These are phyloP conservation scores for Amphilophus citrinellus DNA, from an alignment of 2,113 vertebrate species.

Conservation along the genomic window DNA sequence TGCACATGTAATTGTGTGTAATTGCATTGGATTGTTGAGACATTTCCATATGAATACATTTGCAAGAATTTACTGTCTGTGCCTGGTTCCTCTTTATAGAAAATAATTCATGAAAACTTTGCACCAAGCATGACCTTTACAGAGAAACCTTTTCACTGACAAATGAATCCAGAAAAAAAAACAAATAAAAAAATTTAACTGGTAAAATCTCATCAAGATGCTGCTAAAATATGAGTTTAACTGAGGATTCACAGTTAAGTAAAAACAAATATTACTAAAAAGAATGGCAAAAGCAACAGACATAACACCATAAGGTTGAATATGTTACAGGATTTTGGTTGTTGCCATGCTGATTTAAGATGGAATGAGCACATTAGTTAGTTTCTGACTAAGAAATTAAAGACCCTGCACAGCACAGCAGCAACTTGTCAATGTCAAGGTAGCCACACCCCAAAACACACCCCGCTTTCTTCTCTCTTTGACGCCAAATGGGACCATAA, in stretches of 20 bases:
- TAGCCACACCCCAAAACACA: too few relatives aligned
- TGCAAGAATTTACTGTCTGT: not conserved
- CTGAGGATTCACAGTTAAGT: not conserved
- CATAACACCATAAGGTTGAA: not conserved
- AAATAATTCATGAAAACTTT: not conserved
- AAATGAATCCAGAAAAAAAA: not conserved
- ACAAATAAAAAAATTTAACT: not conserved
- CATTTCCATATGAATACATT: not conserved
- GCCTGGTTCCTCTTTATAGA: not conserved
- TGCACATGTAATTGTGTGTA: constrained; percentile 11
- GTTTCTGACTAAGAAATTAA: too few relatives aligned
- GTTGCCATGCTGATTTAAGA: too few relatives aligned
- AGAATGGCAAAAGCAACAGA: not conserved
- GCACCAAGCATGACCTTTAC: not conserved
- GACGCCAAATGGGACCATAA: not conserved
- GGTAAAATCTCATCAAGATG: not conserved
- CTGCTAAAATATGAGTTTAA: not conserved
- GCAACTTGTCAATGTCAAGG: too few relatives aligned
- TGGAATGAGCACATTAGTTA: too few relatives aligned
- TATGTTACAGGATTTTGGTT: too few relatives aligned
- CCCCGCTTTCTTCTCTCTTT: too few relatives aligned
- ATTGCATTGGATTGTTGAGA: not conserved
- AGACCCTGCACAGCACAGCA: too few relatives aligned
- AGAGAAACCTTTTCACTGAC: not conserved
- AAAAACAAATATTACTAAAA: not conserved